These are phyloP conservation scores for Dasypus novemcinctus DNA, from an alignment of 2,113 vertebrate species.

Conservation along the genomic window DNA sequence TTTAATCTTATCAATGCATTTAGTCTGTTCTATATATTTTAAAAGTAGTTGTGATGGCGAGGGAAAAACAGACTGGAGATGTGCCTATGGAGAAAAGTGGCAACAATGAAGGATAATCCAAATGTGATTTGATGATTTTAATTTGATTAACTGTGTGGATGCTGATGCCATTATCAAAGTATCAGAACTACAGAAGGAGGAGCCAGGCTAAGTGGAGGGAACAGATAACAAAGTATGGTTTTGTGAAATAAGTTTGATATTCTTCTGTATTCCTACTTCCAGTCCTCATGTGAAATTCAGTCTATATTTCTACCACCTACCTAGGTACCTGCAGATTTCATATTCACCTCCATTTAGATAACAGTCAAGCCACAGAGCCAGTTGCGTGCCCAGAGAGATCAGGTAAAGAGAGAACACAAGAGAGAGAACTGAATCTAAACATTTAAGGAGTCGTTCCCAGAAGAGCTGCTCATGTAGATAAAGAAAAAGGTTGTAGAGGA, in stretches of 20 bases:
- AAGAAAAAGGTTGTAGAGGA: background rate
- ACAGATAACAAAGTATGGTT: background rate
- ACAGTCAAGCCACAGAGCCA: background rate
- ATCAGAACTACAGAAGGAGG: background rate
- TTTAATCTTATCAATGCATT: background rate
- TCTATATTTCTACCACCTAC: background rate
- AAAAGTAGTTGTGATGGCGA: background rate
- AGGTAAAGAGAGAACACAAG: background rate
- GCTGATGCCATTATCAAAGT: background rate
- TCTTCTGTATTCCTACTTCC: background rate
- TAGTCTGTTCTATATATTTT: background rate
- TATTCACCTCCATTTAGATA: background rate
- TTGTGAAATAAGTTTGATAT: background rate
- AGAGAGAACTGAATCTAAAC: background rate
- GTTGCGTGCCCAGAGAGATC: background rate
- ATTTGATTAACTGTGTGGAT: background rate
- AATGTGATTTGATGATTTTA: background rate
- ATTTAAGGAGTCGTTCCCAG: background rate
- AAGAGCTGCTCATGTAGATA: background rate
- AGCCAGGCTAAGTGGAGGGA: background rate
- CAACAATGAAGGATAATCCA: background rate
- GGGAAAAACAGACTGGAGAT: background rate
- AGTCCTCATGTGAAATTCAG: conserved; percentile 1
- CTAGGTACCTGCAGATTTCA: background rate
- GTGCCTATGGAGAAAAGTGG: background rate